Conservation (phyloP, 2,888 invertebrate genomes). For the Endotricha flammealis region DNA sequence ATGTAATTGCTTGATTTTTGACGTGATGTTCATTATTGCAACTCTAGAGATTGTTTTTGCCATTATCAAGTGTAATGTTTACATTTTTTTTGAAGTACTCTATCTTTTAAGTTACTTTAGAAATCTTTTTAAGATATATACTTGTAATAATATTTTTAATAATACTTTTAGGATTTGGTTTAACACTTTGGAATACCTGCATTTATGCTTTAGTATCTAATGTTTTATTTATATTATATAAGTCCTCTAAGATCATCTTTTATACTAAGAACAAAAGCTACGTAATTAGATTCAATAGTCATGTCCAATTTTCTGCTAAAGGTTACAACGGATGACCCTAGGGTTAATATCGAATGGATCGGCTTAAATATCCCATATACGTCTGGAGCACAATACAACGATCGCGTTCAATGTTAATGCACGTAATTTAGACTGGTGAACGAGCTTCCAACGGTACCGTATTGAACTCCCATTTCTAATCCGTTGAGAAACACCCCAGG, state of each 20-base stretch:
- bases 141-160: no score
- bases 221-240: no score
- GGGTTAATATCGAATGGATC: conserved; percentile 40
- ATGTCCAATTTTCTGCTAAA: conserved; percentile 47
- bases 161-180: no score
- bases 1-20: neutral
- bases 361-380: conserved; percentile 51
- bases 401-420: conserved; percentile 54
- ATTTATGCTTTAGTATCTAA: no score
- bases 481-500: conserved; percentile 9
- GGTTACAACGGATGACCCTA: conserved; percentile 40
- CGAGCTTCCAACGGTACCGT: conserved; percentile 14
- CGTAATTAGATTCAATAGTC: conserved; percentile 45
- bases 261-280: conserved; percentile 27
- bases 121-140: no score
- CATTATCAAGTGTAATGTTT: no score
- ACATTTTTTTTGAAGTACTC: no score
- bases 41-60: no score
- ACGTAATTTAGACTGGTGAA: conserved; percentile 42
- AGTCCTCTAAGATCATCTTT: conserved; percentile 1
- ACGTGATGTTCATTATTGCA: no score
- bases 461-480: conserved; percentile 12
- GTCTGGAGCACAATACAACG: conserved; percentile 48
- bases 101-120: no score
- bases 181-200: no score